Base-by-base conservation (phyloP, 2,888 invertebrate genomes). In the Melikaiella ostensackeni region DNA sequence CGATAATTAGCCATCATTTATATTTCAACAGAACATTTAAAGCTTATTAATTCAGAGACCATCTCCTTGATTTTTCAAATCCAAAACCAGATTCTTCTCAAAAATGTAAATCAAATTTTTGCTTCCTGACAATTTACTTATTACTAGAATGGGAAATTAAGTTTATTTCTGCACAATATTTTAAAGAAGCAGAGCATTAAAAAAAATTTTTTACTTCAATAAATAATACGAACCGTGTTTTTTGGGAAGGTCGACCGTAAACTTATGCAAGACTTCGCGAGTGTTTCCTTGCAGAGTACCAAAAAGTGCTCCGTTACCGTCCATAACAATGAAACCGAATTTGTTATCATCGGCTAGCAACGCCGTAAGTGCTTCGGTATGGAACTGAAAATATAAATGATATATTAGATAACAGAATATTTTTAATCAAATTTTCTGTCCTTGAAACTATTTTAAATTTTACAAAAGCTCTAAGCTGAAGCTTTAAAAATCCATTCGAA, bases 321-420 rank as follows among this genome's bases (percentile, higher is more conserved):
- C 99, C 99, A 99, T 99, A 64, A 99, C 98, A 88, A 99, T 99
- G 91, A 99, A 99, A n/a, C 99, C 99, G 92, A 99, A 99, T 93
- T 99, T 99, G 92, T 99, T 99, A 91, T 99, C 99, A 90, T 99
- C 99, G 57, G 99, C 99, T 84, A 99, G 93, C 81, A 99, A 93
- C 16, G 99, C 99, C 61, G 98, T 98, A 84, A 99, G 93, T 61
- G 99, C 99, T 94, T 99, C 98, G 0, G 97, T 98, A 92, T 98
- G 98, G 92, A 98, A 98, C 94, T 93, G 84, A 59, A 87, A 89
- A 61, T 30, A 80, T 59, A 63, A 66, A 76, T 27, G 30, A 75
- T 55, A 62, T 33, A 63, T 57, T 21, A 27, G 24, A 42, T 33
- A 75, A 62, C 42, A 55, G 46, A 46, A 70, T 55, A 9, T 55